A percentile compares a stretch with the other conserved stretches of the same genome.
Conservation (phyloP, 2,888 invertebrate genomes). For the Villa cingulata region DNA sequence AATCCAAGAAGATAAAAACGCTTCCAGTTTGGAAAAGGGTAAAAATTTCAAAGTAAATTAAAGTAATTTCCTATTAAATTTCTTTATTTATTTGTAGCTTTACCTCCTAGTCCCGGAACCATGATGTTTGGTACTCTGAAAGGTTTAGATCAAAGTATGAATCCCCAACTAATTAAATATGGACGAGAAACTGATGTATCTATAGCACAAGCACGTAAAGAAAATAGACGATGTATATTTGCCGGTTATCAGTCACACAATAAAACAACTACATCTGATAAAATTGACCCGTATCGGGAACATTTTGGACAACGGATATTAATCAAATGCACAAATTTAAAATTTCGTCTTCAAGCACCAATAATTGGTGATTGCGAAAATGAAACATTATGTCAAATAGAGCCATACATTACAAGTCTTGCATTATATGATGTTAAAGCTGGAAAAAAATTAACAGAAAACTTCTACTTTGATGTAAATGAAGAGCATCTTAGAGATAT, state of each 20-base stretch:
- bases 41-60: neutral
- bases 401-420: slow-evolving; percentile 84
- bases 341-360: slow-evolving; percentile 71
- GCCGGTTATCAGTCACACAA: slow-evolving; percentile 44
- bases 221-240: slow-evolving; percentile 67
- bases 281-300: slow-evolving; percentile 66
- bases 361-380: slow-evolving; percentile 51
- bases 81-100: slow-evolving; percentile 32
- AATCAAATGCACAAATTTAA: slow-evolving; percentile 68
- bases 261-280: slow-evolving; percentile 36
- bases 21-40: slow-evolving; percentile 49
- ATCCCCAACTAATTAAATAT: slow-evolving; percentile 80
- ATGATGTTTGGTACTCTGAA: slow-evolving; percentile 69
- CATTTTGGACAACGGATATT: slow-evolving; percentile 77
- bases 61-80: neutral
- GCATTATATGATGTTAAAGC: slow-evolving; percentile 81
- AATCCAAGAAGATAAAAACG: slow-evolving; percentile 63
- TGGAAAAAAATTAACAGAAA: slow-evolving; percentile 80
- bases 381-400: slow-evolving; percentile 58
- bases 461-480: slow-evolving; percentile 82
- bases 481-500: slow-evolving; percentile 52
- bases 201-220: slow-evolving; percentile 66
- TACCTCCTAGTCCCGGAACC: slow-evolving; percentile 46
- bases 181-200: slow-evolving; percentile 81
- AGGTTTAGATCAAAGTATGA: slow-evolving; percentile 82